phyloP scores from a whole-genome alignment of 2,113 vertebrate genomes.

The Protobothrops flavoviridis region DNA sequence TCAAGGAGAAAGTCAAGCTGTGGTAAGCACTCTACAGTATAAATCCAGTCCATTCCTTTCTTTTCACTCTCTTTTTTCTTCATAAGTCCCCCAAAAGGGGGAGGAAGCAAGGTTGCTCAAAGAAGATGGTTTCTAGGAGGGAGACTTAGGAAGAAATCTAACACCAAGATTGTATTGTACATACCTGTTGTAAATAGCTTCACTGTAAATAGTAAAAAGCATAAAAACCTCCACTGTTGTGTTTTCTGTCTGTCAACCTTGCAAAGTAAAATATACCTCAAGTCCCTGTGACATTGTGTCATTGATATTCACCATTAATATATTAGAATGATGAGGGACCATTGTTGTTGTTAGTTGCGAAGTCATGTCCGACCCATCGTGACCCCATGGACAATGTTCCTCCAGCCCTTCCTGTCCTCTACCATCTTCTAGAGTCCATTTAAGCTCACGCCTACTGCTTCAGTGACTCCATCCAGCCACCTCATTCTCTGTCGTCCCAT shows the following conservation, averaged over 20 bases:
- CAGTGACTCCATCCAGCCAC: no score
- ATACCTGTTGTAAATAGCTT: neutral
- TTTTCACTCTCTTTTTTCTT: neutral
- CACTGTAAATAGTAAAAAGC: neutral
- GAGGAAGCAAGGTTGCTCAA: neutral
- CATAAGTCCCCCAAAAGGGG: neutral
- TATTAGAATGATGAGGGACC: neutral
- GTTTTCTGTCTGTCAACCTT: neutral
- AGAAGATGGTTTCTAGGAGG: neutral
- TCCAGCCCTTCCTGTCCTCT: no score
- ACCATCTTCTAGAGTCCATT: no score
- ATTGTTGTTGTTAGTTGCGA: neutral
- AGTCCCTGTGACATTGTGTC: neutral
- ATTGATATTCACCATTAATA: neutral
- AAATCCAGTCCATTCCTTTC: neutral
- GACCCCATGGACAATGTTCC: no score
- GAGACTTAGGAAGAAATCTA: neutral
- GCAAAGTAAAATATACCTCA: neutral
- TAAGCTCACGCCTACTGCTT: no score
- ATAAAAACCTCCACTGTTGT: neutral
- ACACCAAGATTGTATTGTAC: neutral
- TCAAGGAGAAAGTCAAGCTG: neutral
- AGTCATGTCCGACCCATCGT: no score
- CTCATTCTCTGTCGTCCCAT: no score
- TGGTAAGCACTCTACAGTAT: neutral